phyloP scores from a whole-genome alignment of 2,113 vertebrate genomes.

The Furnarius figulus region DNA sequence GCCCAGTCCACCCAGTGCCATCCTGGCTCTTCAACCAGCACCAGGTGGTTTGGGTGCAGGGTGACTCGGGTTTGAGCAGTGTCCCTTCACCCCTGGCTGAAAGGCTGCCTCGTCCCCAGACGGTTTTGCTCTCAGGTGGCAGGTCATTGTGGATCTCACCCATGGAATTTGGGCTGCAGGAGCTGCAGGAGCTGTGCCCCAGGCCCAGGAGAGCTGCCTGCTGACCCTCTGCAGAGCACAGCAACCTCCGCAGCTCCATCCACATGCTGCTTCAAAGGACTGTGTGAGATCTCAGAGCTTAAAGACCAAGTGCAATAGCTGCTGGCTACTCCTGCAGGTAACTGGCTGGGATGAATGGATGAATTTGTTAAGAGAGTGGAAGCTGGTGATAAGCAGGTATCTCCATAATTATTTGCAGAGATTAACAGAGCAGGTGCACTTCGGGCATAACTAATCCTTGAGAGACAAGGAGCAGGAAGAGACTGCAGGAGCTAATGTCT shows the following conservation, averaged over 20 bases:
- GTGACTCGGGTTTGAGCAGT: rapidly evolving
- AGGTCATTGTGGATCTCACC: background rate
- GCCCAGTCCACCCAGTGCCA: background rate
- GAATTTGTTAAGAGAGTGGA: background rate
- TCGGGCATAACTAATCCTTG: conserved; percentile 13
- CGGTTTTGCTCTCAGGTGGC: background rate
- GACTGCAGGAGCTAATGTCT: conserved; percentile 11
- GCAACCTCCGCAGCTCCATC: background rate
- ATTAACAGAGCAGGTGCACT: background rate
- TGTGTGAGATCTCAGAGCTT: rapidly evolving
- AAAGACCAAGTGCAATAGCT: background rate
- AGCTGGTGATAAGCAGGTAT: background rate
- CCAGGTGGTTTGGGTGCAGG: rapidly evolving
- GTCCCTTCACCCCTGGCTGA: background rate
- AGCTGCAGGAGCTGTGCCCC: background rate
- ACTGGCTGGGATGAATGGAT: background rate
- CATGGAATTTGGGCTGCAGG: rapidly evolving
- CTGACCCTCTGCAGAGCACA: background rate
- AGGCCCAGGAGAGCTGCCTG: background rate
- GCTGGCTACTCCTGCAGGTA: background rate
- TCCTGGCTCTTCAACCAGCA: background rate
- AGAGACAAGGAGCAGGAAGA: conserved; percentile 31
- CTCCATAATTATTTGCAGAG: conserved; percentile 33
- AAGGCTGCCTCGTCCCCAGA: background rate
- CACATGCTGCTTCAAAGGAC: background rate